Evolutionary conservation across 1,140 invertebrate genomes (phyloP).

Genomic region (roundworm (Caenorhabditis elegans)): WBcel235 BX284605.5:11985001-11985500

Average conservation of each 20-base stretch:
- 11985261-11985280: background rate
- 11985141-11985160: conserved; percentile 5
- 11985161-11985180: background rate
- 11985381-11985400: conserved; percentile 16
- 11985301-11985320: background rate
- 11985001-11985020: too few relatives aligned
- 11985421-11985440: conserved; percentile 11
- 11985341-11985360: background rate
- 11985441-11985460: conserved; percentile 33
- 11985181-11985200: background rate
- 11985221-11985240: background rate
- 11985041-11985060: too few relatives aligned
- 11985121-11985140: background rate
- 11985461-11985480: conserved; percentile 43
- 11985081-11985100: conserved; percentile 10
- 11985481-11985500: conserved; percentile 19
- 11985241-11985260: background rate
- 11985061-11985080: background rate
- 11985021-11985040: too few relatives aligned
- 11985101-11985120: background rate
- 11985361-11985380: background rate
- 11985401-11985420: conserved; percentile 30
- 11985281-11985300: background rate
- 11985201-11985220: background rate
- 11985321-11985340: background rate